Evolutionary conservation across 2,888 invertebrate genomes (phyloP).

Genomic region (Iselma pallidipennis): DNA sequence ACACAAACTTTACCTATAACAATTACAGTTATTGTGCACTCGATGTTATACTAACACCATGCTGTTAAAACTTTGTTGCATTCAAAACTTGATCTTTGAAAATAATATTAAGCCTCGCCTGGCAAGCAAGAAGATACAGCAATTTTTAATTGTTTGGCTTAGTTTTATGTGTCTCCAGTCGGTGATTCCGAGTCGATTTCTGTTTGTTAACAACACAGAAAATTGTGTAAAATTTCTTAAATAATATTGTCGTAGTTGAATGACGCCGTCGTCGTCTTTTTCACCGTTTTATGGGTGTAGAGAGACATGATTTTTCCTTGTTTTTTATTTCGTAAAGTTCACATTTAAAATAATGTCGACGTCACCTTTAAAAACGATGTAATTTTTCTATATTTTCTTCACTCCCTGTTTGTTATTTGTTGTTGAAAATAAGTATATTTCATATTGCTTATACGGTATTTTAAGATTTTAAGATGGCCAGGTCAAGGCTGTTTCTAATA

Average conservation of each 20-base stretch:
- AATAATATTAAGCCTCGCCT: not conserved
- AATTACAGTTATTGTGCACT: slow-evolving; percentile 48
- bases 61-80: slow-evolving; percentile 27
- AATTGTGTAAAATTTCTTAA: not conserved
- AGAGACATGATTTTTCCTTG: slow-evolving; percentile 4
- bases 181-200: not conserved
- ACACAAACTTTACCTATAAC: slow-evolving; percentile 48
- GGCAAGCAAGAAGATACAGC: too few species aligned
- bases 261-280: not conserved
- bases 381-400: slow-evolving; percentile 22
- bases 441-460: not conserved
- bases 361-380: slow-evolving; percentile 27
- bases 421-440: not conserved
- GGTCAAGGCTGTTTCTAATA: too few species aligned
- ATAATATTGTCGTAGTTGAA: not conserved
- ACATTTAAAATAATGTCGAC: slow-evolving; percentile 25
- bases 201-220: not conserved
- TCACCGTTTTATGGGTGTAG: not conserved
- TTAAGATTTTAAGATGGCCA: too few species aligned
- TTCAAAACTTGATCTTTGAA: not conserved
- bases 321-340: slow-evolving; percentile 22
- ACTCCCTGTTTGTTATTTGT: not conserved
- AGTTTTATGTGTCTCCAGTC: not conserved
- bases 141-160: not conserved
- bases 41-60: slow-evolving; percentile 28